phyloP scores from a whole-genome alignment of 2,888 invertebrate species.

The Callyntrura sp. region DNA sequence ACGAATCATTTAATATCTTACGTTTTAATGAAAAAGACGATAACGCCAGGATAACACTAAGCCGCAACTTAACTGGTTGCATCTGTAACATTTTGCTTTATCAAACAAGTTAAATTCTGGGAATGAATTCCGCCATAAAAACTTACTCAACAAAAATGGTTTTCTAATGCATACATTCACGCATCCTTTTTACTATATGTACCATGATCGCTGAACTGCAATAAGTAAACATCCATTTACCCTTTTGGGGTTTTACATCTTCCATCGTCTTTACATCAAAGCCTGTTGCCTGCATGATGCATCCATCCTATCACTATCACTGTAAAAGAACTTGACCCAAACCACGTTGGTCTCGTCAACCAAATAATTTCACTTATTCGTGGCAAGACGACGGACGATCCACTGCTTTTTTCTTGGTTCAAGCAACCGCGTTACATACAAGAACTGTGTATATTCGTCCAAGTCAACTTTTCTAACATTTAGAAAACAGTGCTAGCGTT shows the following conservation, averaged over 20 bases:
- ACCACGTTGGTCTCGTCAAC: no score
- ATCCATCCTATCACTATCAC: no score
- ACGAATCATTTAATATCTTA: constrained; percentile 19
- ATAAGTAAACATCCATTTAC: constrained; percentile 11
- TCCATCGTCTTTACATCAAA: not conserved
- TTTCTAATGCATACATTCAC: not conserved
- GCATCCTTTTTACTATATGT: not conserved
- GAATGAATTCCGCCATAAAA: no score
- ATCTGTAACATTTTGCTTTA: not conserved
- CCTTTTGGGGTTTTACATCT: not conserved
- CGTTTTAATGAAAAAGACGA: not conserved
- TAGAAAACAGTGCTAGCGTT: constrained; percentile 14
- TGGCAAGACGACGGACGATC: no score
- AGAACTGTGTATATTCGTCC: not conserved
- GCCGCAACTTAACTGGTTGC: not conserved
- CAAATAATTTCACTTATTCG: no score
- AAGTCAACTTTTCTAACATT: constrained; percentile 1
- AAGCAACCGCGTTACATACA: not conserved
- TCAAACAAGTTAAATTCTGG: not conserved
- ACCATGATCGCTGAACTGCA: not conserved
- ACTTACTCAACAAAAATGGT: no score
- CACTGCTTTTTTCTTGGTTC: not conserved
- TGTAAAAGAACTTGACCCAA: no score
- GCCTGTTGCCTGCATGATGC: no score
- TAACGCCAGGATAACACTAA: not conserved